Evolutionary conservation across 2,888 invertebrate species (phyloP).

Genomic region (Axea sp.): DNA sequence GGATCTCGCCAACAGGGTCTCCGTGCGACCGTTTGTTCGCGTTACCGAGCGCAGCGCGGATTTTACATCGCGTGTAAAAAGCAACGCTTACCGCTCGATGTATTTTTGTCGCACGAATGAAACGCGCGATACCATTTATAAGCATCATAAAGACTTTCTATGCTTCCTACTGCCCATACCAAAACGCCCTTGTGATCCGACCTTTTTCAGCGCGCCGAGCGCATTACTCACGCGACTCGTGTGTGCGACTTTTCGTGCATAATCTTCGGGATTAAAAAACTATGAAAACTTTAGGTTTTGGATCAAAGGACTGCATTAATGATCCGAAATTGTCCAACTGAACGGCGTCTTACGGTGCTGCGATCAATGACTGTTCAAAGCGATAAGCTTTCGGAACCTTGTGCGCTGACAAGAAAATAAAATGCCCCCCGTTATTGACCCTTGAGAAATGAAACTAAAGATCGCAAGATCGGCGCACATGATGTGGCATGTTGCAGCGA

Average conservation of each 20-base stretch:
- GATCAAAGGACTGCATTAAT: conserved; percentile 39
- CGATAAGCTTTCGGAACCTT: conserved; percentile 43
- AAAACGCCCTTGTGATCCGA: too few relatives aligned
- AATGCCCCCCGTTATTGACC: conserved; percentile 56
- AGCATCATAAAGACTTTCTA: too few relatives aligned
- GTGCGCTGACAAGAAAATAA: conserved; percentile 32
- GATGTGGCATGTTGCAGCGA: conserved; percentile 52
- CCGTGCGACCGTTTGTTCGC: too few relatives aligned
- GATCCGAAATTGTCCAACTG: conserved; percentile 20
- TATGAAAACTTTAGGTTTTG: conserved; percentile 12
- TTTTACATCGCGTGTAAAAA: too few relatives aligned
- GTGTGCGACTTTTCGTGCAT: conserved; percentile 24
- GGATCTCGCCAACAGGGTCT: too few relatives aligned
- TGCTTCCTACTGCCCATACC: too few relatives aligned
- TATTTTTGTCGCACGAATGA: too few relatives aligned
- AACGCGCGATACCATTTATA: too few relatives aligned
- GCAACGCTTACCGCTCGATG: too few relatives aligned
- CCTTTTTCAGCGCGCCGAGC: too few relatives aligned
- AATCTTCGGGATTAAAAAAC: conserved; percentile 43
- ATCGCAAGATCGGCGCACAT: conserved; percentile 52
- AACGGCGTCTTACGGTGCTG: conserved; percentile 39
- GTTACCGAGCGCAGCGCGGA: too few relatives aligned
- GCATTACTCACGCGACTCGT: too few relatives aligned
- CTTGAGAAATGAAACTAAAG: conserved; percentile 46
- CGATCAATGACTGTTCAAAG: conserved; percentile 47